phyloP scores from a whole-genome alignment of 2,113 vertebrate species.

The Syngnathus typhle region DNA sequence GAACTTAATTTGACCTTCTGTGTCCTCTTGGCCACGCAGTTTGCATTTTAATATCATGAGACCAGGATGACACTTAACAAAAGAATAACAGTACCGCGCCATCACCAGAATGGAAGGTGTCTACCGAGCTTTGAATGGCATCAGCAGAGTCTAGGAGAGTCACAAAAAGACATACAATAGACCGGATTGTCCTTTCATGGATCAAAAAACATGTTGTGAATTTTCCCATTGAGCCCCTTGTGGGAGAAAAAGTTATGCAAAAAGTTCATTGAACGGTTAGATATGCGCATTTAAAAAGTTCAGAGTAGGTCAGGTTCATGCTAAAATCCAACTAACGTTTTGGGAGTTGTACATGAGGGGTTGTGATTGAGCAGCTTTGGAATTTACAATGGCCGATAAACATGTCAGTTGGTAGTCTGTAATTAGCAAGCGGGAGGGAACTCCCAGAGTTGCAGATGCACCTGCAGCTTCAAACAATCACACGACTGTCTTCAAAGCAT shows the following conservation, averaged over 20 bases:
- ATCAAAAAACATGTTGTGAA: neutral
- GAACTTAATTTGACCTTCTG: neutral
- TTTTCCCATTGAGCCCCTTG: neutral
- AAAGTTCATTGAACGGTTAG: neutral
- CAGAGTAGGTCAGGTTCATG: neutral
- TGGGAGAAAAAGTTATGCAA: neutral
- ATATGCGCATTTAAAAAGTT: neutral
- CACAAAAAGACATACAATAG: too few relatives aligned
- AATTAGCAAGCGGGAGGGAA: neutral
- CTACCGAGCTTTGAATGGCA: too few relatives aligned
- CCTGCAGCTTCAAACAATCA: constrained; percentile 6
- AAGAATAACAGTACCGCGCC: too few relatives aligned
- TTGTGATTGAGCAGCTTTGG: neutral
- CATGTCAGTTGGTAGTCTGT: neutral
- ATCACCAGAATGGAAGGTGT: too few relatives aligned
- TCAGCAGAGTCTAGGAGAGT: too few relatives aligned
- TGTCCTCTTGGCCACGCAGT: neutral
- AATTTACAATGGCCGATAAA: constrained; percentile 1
- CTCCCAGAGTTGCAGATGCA: neutral
- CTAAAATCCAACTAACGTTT: neutral
- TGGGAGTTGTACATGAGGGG: neutral
- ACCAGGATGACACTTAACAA: too few relatives aligned
- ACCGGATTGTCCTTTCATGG: too few relatives aligned
- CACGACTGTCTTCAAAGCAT: neutral
- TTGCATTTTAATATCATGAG: too few relatives aligned